A percentile compares a stretch with the other conserved stretches of the same genome.
Evolutionary conservation across 92 coral and sea anemone species (phyloP).

Genomic region (Diadumene lineata): DNA sequence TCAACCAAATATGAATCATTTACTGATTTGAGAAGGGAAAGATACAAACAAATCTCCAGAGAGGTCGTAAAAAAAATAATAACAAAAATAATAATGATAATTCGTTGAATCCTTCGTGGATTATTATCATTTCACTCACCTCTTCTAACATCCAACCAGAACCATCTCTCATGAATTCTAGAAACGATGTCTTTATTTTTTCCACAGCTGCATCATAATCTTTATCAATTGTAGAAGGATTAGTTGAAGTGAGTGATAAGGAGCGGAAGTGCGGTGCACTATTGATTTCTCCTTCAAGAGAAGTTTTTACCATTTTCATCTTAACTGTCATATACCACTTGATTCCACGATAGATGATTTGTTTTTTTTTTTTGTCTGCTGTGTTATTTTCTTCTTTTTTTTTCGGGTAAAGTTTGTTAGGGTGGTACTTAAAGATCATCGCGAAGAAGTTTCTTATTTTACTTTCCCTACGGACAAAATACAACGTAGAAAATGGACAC

Average conservation of each 20-base stretch:
- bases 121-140: too few species aligned
- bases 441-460: too few species aligned
- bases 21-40: too few species aligned
- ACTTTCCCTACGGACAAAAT: too few species aligned
- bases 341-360: not conserved
- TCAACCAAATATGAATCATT: slow-evolving; percentile 30
- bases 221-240: slow-evolving; percentile 11
- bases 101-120: too few species aligned
- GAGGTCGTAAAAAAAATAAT: too few species aligned
- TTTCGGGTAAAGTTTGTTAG: slow-evolving; percentile 1
- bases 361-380: slow-evolving; percentile 8
- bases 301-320: not conserved
- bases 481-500: too few species aligned
- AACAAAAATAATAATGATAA: too few species aligned
- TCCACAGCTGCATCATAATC: slow-evolving; percentile 20
- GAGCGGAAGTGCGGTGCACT: slow-evolving; percentile 45
- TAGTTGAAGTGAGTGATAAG: slow-evolving; percentile 1
- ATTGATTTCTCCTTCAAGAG: slow-evolving; percentile 21
- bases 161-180: slow-evolving; percentile 15
- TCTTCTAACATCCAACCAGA: slow-evolving; percentile 29
- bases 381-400: slow-evolving; percentile 8
- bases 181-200: slow-evolving; percentile 17
- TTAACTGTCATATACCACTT: slow-evolving; percentile 1
- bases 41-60: too few species aligned
- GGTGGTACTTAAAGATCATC: slow-evolving; percentile 15